phyloP scores from a whole-genome alignment of 2,888 invertebrate genomes.

The Morpho deidamia region DNA sequence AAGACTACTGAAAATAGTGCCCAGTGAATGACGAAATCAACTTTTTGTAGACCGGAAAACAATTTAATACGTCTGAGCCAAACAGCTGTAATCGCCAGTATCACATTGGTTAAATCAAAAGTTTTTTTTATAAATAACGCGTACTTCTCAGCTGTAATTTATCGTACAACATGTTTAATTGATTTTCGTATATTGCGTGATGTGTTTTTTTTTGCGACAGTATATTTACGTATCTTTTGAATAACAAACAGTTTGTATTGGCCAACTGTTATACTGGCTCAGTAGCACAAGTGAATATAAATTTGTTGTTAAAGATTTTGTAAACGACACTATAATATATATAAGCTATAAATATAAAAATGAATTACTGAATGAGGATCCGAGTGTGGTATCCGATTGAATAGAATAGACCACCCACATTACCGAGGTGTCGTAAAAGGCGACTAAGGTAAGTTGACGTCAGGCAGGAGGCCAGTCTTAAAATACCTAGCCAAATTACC shows the following conservation, averaged over 20 bases:
- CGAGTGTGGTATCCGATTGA: no score
- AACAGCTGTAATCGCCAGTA: constrained; percentile 8
- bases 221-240: background rate
- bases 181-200: background rate
- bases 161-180: background rate
- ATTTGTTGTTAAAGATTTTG: background rate
- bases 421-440: no score
- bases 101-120: background rate
- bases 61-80: background rate
- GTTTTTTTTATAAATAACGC: constrained; percentile 8
- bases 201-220: background rate
- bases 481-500: no score
- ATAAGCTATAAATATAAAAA: no score
- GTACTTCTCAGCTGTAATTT: background rate
- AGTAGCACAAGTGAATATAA: background rate
- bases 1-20: background rate
- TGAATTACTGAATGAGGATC: no score
- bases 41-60: background rate
- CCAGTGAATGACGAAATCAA: background rate
- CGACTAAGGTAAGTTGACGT: no score
- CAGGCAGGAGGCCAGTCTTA: no score
- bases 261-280: background rate
- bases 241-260: background rate
- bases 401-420: no score
- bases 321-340: no score